Conservation (phyloP, 1,140 invertebrate species). For the Pseudomyrmex concolor region DNA sequence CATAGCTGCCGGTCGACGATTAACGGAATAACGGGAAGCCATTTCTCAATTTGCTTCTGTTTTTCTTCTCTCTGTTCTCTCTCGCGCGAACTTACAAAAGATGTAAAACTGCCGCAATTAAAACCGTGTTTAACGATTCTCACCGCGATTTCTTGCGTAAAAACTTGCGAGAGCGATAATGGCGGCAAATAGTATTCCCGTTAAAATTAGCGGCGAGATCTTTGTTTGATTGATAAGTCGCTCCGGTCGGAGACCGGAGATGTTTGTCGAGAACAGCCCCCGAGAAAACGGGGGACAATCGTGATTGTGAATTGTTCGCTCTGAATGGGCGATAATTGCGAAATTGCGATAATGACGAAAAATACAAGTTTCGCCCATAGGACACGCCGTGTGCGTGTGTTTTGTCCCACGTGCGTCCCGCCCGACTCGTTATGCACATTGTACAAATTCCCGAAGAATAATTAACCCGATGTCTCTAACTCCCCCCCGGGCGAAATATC, state of each 20-base stretch:
- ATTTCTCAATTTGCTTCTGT: conserved; percentile 35
- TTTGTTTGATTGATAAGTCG: background rate
- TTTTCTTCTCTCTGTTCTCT: background rate
- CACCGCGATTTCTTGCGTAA: too few relatives aligned
- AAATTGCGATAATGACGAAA: conserved; percentile 51
- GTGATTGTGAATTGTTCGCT: conserved; percentile 52
- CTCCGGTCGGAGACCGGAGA: background rate
- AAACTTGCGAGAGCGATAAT: too few relatives aligned
- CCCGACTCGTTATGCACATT: conserved; percentile 43
- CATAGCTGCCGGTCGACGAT: conserved; percentile 12
- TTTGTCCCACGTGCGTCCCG: background rate
- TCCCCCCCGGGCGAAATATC: background rate
- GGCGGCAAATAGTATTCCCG: background rate
- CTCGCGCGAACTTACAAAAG: background rate
- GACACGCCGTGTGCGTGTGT: background rate
- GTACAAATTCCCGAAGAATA: conserved; percentile 26
- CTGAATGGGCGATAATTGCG: conserved; percentile 45
- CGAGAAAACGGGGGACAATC: background rate
- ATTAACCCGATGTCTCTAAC: conserved; percentile 36
- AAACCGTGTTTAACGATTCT: background rate
- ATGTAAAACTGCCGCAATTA: background rate
- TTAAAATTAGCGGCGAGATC: background rate
- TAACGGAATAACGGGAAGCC: conserved; percentile 49
- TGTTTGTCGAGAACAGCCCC: conserved; percentile 4
- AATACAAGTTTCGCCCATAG: conserved; percentile 24